Evolutionary conservation across 1,140 invertebrate genomes (phyloP), one percentile per base, ranked within the genome.

Genomic region (Condylostylus longicornis): DNA sequence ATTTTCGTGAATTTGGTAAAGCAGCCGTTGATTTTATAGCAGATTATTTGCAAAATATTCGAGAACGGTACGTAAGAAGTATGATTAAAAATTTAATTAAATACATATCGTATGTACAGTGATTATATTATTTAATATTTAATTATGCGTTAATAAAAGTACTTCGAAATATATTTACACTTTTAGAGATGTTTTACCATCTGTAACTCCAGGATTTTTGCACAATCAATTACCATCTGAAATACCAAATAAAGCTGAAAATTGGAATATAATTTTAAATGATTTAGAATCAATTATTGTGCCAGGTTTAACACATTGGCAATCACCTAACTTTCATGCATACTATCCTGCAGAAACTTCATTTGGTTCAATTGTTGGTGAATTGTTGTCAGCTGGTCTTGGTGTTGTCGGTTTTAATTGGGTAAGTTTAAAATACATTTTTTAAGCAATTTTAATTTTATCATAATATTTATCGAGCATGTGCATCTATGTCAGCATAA

Each of bases 301-400:
- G 68, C 89, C 89, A 3, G 89, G 88, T 33, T 63, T 87, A n/a
- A 95, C 90, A 0, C 86, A 95, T 53, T 98, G 93, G 93, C 79
- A 88, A 50, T 87, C 83, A 25, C 93, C 91, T 2, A 70, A 86
- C 46, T 97, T 96, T 58, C 84, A 94, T 50, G 90, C 89, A 0
- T 97, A 88, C 53, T 97, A 82, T 61, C 88, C 89, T 4, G 78
- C 86, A 1, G 79, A 67, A 75, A 74, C 50, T 27, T 87, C 82
- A 3, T 96, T 81, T 64, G 82, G 90, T 3, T 76, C 81, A 1
- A 77, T 95, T 25, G 70, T 94, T 9, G 93, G 82, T 1, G 88
- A 93, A 50, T 76, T 97, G 47, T 55, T 98, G 9, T 75, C 77
- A 34, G 75, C 75, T 43, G 85, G 80, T 4, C 71, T 97, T 25